Conservation (phyloP, 2,113 vertebrate species). For the Oplegnathus fasciatus region DNA sequence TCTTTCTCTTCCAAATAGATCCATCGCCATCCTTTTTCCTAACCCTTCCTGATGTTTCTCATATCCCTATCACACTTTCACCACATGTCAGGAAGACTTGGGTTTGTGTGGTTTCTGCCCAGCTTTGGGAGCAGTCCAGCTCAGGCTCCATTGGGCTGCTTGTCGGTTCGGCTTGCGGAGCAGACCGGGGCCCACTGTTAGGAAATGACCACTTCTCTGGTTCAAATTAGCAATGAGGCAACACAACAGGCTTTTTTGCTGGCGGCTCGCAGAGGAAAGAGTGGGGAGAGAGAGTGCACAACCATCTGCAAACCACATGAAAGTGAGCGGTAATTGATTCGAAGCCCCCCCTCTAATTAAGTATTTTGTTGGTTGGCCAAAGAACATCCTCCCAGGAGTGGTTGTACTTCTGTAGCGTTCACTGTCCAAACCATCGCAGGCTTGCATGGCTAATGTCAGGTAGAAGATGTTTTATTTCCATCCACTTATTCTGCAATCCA, state of each 20-base stretch:
- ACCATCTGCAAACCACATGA: constrained; percentile 83
- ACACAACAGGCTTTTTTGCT: constrained; percentile 74
- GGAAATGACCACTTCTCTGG: constrained; percentile 81
- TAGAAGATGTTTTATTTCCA: constrained; percentile 35
- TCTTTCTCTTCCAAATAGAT: constrained; percentile 42
- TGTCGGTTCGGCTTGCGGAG: constrained; percentile 55
- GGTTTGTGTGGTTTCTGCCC: constrained; percentile 71
- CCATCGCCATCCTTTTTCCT: constrained; percentile 30
- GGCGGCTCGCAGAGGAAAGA: constrained; percentile 62
- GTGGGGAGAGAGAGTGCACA: constrained; percentile 54
- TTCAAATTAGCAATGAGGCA: constrained; percentile 86
- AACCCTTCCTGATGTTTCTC: constrained; percentile 54
- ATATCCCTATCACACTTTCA: constrained; percentile 67
- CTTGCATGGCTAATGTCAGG: constrained; percentile 52
- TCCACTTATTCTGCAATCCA: constrained; percentile 41
- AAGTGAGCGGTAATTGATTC: constrained; percentile 77
- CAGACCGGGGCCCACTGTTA: constrained; percentile 59
- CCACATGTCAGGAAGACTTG: constrained; percentile 74
- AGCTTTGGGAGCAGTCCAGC: constrained; percentile 62
- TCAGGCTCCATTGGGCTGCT: constrained; percentile 48
- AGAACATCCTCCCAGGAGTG: constrained; percentile 69
- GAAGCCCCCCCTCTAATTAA: constrained; percentile 76
- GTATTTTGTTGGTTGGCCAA: constrained; percentile 74
- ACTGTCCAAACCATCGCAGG: constrained; percentile 55
- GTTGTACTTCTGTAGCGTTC: constrained; percentile 64